Base-by-base conservation (phyloP, 2,888 invertebrate species). In the Microchrysa polita region DNA sequence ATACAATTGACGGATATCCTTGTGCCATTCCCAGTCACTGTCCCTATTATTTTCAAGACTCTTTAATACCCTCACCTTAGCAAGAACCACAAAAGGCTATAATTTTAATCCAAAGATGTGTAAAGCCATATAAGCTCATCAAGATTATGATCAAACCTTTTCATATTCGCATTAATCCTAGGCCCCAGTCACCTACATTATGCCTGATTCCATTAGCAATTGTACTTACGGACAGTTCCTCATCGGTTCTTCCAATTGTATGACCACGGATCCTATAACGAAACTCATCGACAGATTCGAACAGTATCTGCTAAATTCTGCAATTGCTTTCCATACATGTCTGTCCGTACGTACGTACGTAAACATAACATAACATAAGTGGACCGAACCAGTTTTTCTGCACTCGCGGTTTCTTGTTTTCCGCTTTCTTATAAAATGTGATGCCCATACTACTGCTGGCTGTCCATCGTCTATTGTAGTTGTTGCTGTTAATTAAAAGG, bases 141-240 rank as follows among this genome's bases (percentile, higher is more conserved):
- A 48, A 44, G 48, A 65, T 65, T 22, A 65, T 65, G 18, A 65
- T 65, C 48, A 65, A 16, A 65, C 48, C 10, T 48, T 61, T 48
- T 48, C 44, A 44, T 65, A 65, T 48, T 65, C 48, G 7, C 48
- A 65, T 65, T 65, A 65, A 65, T 65, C 65, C 48, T 48, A 44
- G 65, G 22, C 22, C 16, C 20, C 48, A 42, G 65, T 65, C 65
- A 65, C 65, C 65, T 65, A 65, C 48, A 65, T 48, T 40, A 48
- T 48, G 48, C 22, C 12, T 18, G 44, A 12, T 20, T 44, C 48
- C 22, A 65, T 48, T 65, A 65, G 16, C 22, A 16, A 22, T 7
- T 34, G 27, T 34, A 34, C 27, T 34, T 34, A n/a, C n/a, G n/a
- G n/a, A n/a, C n/a, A 34, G 27, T 34, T 34, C 27, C 27, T 34